These are phyloP conservation scores for Pangasius macronema DNA, from an alignment of 2,797 vertebrate genomes.

Conservation along the genomic window DNA sequence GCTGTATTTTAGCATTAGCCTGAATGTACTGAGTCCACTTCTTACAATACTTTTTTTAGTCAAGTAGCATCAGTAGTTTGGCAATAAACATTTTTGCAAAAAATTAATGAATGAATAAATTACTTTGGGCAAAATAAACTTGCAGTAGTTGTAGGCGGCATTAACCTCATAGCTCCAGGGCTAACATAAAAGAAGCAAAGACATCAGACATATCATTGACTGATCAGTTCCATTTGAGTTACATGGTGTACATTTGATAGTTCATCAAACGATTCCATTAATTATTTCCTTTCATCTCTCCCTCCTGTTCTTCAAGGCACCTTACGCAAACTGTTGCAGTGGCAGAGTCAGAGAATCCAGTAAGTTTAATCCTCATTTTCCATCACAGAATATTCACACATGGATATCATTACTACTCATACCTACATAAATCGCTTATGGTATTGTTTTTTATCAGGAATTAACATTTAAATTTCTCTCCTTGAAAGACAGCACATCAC, in stretches of 20 bases:
- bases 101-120: not conserved
- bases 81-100: not conserved
- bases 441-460: not conserved
- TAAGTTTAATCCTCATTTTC: conserved; percentile 53
- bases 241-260: not conserved
- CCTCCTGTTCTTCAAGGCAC: conserved; percentile 65
- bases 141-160: not conserved
- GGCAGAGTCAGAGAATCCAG: conserved; percentile 62
- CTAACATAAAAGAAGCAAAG: not conserved
- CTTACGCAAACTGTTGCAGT: conserved; percentile 64
- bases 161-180: not conserved
- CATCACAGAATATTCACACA: not conserved
- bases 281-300: conserved; percentile 32
- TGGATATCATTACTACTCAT: not conserved
- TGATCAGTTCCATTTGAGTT: not conserved
- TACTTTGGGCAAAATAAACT: not conserved
- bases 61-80: not conserved
- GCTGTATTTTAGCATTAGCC: not conserved
- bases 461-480: not conserved
- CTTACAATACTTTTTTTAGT: not conserved
- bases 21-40: no score
- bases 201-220: not conserved
- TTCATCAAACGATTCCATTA: not conserved
- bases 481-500: conserved; percentile 68
- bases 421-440: not conserved